Conservation (phyloP, 1,140 invertebrate species). For the Condylostylus longicornis region DNA sequence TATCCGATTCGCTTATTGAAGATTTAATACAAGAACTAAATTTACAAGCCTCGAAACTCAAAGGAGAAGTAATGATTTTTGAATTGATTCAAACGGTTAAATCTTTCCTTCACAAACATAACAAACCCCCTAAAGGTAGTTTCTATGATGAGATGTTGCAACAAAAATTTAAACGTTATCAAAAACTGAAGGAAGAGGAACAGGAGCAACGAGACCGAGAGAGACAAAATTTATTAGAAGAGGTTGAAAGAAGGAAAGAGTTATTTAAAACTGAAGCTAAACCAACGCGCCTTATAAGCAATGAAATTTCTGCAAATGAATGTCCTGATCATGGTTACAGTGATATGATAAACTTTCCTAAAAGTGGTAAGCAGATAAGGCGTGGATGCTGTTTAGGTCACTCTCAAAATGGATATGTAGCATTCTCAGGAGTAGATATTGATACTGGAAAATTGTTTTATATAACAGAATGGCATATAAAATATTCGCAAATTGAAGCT, state of each 20-base stretch:
- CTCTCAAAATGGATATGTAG: constrained; percentile 46
- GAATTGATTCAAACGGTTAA: constrained; percentile 52
- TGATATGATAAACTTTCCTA: constrained; percentile 26
- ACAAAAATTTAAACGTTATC: constrained; percentile 43
- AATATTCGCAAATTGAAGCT: constrained; percentile 27
- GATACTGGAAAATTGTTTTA: constrained; percentile 49
- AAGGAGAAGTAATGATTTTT: constrained; percentile 64
- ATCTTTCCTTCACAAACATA: constrained; percentile 51
- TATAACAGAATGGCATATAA: constrained; percentile 55
- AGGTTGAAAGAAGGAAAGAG: constrained; percentile 29
- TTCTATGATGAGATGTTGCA: constrained; percentile 74
- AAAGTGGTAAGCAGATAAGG: constrained; percentile 24
- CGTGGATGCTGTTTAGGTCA: constrained; percentile 37
- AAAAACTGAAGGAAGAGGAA: too few species aligned
- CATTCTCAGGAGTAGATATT: constrained; percentile 51
- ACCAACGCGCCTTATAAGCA: constrained; percentile 25
- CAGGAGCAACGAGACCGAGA: constrained; percentile 39
- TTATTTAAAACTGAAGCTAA: constrained; percentile 26
- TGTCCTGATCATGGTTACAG: constrained; percentile 25
- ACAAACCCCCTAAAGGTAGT: constrained; percentile 54
- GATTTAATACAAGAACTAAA: constrained; percentile 41
- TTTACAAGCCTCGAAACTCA: constrained; percentile 36
- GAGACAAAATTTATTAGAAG: constrained; percentile 24
- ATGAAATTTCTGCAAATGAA: constrained; percentile 21
- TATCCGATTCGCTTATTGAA: constrained; percentile 45